Evolutionary conservation across 2,797 vertebrate genomes (phyloP).

Genomic region (Buphagus erythrorhynchus): DNA sequence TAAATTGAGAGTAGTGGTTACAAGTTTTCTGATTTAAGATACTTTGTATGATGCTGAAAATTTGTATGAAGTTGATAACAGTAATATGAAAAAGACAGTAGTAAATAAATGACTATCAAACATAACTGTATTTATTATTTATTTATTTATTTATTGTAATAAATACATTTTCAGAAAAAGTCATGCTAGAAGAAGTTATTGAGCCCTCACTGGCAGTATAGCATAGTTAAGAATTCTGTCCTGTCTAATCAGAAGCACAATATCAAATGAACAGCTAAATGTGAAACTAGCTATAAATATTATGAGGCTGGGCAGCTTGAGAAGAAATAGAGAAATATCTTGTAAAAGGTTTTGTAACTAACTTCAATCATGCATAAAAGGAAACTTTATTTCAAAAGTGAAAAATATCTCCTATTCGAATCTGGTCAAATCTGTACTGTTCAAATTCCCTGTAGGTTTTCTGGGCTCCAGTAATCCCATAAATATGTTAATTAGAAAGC

Average conservation of each 20-base stretch:
- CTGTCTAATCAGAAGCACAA: background rate
- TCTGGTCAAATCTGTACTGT: background rate
- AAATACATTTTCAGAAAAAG: background rate
- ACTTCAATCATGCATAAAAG: background rate
- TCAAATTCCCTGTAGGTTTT: background rate
- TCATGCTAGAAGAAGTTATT: background rate
- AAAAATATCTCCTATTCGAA: background rate
- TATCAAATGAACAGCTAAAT: background rate
- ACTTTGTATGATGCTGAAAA: background rate
- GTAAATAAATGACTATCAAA: background rate
- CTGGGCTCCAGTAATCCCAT: background rate
- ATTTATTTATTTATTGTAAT: no score
- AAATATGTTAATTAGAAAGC: constrained; percentile 18
- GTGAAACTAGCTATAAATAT: background rate
- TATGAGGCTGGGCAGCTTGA: background rate
- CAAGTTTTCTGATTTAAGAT: background rate
- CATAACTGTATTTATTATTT: background rate
- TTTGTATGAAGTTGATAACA: background rate
- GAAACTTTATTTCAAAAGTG: background rate
- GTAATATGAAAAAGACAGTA: background rate
- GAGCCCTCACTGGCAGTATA: background rate
- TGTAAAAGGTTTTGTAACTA: background rate
- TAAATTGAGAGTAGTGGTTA: background rate
- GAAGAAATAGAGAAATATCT: background rate
- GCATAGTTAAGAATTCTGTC: background rate